Evolutionary conservation across 2,797 vertebrate genomes (phyloP).

Genomic region (Tenualosa ilisha): DNA sequence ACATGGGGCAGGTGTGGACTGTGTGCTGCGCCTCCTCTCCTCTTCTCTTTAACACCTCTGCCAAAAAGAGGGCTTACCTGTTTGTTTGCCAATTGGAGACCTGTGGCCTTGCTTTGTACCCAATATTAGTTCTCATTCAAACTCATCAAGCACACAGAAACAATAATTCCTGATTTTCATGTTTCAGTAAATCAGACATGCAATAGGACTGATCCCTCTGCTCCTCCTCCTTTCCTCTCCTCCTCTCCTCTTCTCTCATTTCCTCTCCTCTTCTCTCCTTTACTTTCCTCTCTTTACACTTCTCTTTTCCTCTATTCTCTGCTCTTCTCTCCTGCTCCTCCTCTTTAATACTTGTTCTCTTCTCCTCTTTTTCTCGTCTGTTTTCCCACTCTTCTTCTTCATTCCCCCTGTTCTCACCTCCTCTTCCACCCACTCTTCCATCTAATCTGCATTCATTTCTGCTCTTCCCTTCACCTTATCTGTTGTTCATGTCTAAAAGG

Average conservation of each 20-base stretch:
- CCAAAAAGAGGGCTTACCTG: not conserved
- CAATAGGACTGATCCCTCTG: not conserved
- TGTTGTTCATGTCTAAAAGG: not conserved
- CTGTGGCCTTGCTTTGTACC: too few species aligned
- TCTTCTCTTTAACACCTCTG: constrained; percentile 40
- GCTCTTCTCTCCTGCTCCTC: not conserved
- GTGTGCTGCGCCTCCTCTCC: constrained; percentile 49
- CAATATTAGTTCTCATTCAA: not conserved
- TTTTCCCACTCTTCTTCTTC: too few species aligned
- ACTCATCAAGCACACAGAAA: too few species aligned
- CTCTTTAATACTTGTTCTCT: not conserved
- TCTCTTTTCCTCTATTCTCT: not conserved
- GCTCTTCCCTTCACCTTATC: not conserved
- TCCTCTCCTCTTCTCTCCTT: not conserved
- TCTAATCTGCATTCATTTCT: not conserved
- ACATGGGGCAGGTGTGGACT: constrained; percentile 62
- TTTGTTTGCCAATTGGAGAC: too few species aligned
- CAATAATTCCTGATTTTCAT: too few species aligned
- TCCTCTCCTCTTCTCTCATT: not conserved
- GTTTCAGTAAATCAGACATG: too few species aligned
- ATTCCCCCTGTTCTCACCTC: not conserved
- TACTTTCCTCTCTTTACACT: too few species aligned
- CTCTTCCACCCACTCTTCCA: not conserved
- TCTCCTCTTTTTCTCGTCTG: too few species aligned
- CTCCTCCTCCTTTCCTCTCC: not conserved